Evolutionary conservation across 2,888 invertebrate species (phyloP), one percentile per base, ranked within the genome.

Genomic region (Thereva nobilitata): DNA sequence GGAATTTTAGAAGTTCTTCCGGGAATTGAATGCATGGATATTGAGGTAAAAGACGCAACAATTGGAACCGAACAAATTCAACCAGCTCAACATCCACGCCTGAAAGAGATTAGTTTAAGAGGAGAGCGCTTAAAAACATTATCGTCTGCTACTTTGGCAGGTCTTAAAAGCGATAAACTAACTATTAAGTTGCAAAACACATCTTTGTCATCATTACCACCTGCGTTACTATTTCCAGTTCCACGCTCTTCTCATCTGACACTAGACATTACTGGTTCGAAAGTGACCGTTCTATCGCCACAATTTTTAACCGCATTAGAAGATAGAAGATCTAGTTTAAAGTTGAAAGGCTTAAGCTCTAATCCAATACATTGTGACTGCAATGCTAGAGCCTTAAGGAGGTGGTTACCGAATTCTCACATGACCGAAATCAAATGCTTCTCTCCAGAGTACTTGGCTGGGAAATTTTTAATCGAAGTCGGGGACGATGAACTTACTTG

Each of bases 331-430:
- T 89, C 90, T 1, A 89, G 89, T 77, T 82, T 94, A 47, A 85
- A 85, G 49, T 84, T 95, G 73, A 82, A 85, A 67, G 94, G 94
- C 0, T 82, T 95, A 47, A 86, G 87, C 55, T 85, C 87, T 4
- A 93, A 94, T 79, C 93, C 94, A 0, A 88, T 95, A 54, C 84
- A 86, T 67, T 95, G 95, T 76, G 93, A 94, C 77, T 95, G 95
- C 76, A 89, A 89, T 74, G 88, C 91, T 1, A 83, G 90, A 71
- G 90, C 92, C 2, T 82, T 95, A 40, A 86, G 92, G 71, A 83
- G 91, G 66, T 94, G 93, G 93, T 78, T 92, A 65, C 88, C 88
- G 42, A 84, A 81, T 67, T 83, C 86, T 1, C 86, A 86, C 52
- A 85, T 89, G 82, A 83, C 84, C 23, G 84, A 84, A 65, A 83